Base-by-base conservation (phyloP, 1,140 invertebrate genomes). In the Aricia agestis region DNA sequence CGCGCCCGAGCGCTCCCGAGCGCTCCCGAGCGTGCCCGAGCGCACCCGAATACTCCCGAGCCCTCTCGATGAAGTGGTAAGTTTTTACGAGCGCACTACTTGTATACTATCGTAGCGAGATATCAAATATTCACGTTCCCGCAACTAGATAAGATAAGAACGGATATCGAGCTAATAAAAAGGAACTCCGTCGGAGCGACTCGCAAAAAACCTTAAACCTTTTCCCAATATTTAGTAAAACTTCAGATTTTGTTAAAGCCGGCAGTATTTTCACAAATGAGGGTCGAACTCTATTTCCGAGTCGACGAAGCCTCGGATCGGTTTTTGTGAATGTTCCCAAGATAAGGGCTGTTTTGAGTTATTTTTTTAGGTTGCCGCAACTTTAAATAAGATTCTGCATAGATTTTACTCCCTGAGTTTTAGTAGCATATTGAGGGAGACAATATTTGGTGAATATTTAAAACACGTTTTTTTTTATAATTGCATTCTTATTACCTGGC, bases 61-160 rank as follows among this genome's bases (percentile, higher is more conserved):
- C 78, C 87, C 82, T 87, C 84, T 87, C 83, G 85, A 89, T 90
- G 88, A 88, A 90, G 88, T 89, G 88, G 86, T 89, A 89, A 89
- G 84, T 88, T 90, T 90, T 90, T 90, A 90, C 78, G 86, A 86
- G 82, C 76, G 78, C 59, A 79, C 82, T 82, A 80, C 83, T 81
- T 82, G 77, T 79, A 80, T 85, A 78, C 18, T 70, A 70, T 61
- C 68, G 19, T 41, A 6, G 36, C 17, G 18, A 61, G 36, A 52
- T 25, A 45, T 63, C 36, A 68, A 57, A 68, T 58, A 17, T 68
- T n/a, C 45, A 52, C 10, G 11, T 36, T 36, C 36, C 45, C 45
- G 45, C 45, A 52, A 52, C 11, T 52, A 52, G 45, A 52, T 52
- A 52, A 52, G 10, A 52, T 52, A 52, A 52, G 45, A 52, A 52